Evolutionary conservation across 2,797 vertebrate species (phyloP).

Genomic region (Myoxocephalus aenaeus): DNA sequence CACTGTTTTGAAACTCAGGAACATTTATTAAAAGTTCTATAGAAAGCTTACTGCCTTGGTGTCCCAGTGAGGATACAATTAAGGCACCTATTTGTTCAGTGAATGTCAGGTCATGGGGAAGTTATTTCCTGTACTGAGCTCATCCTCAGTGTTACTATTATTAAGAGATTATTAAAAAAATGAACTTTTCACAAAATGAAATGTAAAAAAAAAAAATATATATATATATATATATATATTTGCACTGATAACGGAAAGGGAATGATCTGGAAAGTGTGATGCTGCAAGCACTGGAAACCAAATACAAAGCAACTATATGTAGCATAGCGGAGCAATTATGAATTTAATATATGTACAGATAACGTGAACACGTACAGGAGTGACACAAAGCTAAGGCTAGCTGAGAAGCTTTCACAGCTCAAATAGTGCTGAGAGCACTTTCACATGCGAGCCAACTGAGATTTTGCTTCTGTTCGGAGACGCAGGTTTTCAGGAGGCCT

Average conservation of each 20-base stretch:
- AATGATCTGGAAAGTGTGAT: conserved; percentile 72
- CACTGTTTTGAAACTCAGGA: conserved; percentile 71
- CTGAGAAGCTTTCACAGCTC: conserved; percentile 53
- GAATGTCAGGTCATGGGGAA: conserved; percentile 9
- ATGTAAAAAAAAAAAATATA: conserved; percentile 6
- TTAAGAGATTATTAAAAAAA: conserved; percentile 53
- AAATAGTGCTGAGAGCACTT: conserved; percentile 71
- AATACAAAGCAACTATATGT: conserved; percentile 85
- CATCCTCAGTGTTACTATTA: conserved; percentile 56
- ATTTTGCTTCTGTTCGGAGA: conserved; percentile 45
- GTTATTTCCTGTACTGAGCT: conserved; percentile 16
- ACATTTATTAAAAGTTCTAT: conserved; percentile 38
- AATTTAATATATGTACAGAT: conserved; percentile 82
- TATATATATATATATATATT: conserved; percentile 43
- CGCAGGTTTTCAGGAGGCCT: conserved; percentile 30
- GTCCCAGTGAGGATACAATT: conserved; percentile 19
- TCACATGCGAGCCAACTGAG: conserved; percentile 58
- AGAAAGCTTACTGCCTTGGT: conserved; percentile 27
- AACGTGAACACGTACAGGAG: conserved; percentile 38
- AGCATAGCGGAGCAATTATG: conserved; percentile 73
- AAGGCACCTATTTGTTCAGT: conserved; percentile 41
- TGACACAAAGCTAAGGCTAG: conserved; percentile 40
- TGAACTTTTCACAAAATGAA: conserved; percentile 20
- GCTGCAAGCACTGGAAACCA: conserved; percentile 85
- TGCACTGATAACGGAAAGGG: conserved; percentile 82